A percentile compares a stretch with the other conserved stretches of the same genome.
These are phyloP conservation scores for Coregonus ussuriensis DNA, from an alignment of 2,797 vertebrate genomes.

Conservation along the genomic window DNA sequence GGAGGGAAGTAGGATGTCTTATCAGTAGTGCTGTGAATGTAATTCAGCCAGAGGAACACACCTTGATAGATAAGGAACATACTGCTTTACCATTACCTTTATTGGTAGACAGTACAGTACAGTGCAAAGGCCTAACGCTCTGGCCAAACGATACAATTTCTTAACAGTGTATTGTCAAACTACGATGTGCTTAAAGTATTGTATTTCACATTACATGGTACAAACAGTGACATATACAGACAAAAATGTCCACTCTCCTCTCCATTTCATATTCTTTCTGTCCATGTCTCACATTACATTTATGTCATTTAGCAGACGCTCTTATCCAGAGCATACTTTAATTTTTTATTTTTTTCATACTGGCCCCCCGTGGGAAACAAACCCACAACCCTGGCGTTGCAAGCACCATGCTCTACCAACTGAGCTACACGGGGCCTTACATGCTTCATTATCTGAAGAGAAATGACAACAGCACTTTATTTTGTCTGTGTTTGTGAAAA, in stretches of 20 bases:
- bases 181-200: background rate
- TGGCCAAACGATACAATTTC: background rate
- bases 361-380: too few species aligned
- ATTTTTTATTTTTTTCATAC: too few species aligned
- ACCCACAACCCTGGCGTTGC: too few species aligned
- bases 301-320: too few species aligned
- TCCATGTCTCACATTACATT: background rate
- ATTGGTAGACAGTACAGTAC: background rate
- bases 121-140: background rate
- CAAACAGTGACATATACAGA: background rate
- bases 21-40: slow-evolving; percentile 4
- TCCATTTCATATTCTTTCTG: background rate
- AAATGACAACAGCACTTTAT: background rate
- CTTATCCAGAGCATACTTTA: too few species aligned
- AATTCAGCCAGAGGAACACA: background rate
- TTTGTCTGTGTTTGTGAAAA: background rate
- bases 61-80: background rate
- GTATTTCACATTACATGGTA: background rate
- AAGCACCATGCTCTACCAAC: too few species aligned
- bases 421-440: background rate
- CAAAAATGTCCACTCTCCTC: background rate
- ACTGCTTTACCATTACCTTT: background rate
- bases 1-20: background rate
- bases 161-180: background rate
- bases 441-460: background rate